Evolutionary conservation across 2,888 invertebrate genomes (phyloP), one percentile per base, ranked within the genome.

Genomic region (Lacanobia wlatinum): DNA sequence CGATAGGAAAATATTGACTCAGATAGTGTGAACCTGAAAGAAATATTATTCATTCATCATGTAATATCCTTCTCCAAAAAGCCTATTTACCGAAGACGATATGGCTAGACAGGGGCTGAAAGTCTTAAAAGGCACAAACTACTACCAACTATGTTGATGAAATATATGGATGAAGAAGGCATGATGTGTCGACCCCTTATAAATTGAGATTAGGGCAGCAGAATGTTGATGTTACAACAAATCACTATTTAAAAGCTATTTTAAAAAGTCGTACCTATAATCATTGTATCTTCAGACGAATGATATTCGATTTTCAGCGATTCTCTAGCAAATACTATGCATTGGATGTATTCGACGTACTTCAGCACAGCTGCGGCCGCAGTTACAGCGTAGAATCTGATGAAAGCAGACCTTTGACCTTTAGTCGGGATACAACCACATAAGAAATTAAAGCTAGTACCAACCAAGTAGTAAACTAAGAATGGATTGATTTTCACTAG

Each of bases 301-400:
- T 98, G 97, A 90, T 98, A 99, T 83, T 98, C 97, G 48, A 99
- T 96, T 93, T 97, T 98, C 76, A 99, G 93, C 0, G 98, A 98
- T 87, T 97, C 97, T 66, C 97, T 97, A 0, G 97, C 97, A 92
- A 98, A 98, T 23, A 97, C 96, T 23, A 98, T 96, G 80, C 97
- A 97, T 87, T 98, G 97, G 71, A 97, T 97, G 84, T 97, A 97
- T 92, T 99, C 98, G 1, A 98, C 97, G 91, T 99, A 99, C 88
- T 98, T 98, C 7, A 99, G 90, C 5, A 99, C 96, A 6, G 98
- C 99, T 21, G 98, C 97, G n/a, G 97, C 97, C 1, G 99, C 97
- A 14, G 99, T 97, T 67, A 99, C 91, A 18, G 98, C 98, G 90
- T 99, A 99, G 92, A 98, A 98, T 89, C 98, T 99, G 90, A 48